phyloP scores from a whole-genome alignment of 2,113 vertebrate genomes.

The Rhea americana region DNA sequence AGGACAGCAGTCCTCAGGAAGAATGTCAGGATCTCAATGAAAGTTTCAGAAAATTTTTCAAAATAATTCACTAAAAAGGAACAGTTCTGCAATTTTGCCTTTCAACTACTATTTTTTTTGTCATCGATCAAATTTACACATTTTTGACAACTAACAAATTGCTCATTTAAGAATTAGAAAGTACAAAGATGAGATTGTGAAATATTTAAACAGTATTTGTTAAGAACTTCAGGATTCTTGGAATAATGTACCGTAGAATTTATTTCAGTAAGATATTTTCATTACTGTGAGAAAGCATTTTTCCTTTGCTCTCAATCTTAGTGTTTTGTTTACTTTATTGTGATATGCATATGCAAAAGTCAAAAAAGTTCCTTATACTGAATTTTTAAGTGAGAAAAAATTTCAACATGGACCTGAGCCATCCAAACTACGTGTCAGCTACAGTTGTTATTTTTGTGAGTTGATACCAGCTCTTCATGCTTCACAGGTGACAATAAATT shows the following conservation, averaged over 20 bases:
- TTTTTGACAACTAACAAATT: not conserved
- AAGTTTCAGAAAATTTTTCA: not conserved
- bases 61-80: not conserved
- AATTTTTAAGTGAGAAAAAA: not conserved
- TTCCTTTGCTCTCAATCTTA: not conserved
- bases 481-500: conserved; percentile 20
- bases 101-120: not conserved
- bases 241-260: not conserved
- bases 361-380: not conserved
- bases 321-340: not conserved
- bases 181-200: not conserved
- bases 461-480: conserved; percentile 28
- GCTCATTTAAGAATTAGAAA: not conserved
- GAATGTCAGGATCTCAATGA: not conserved
- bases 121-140: not conserved
- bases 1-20: not conserved
- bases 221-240: not conserved
- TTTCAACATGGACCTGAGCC: not conserved
- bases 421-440: not conserved
- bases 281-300: not conserved
- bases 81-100: not conserved
- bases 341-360: not conserved
- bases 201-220: not conserved
- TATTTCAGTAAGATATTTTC: not conserved
- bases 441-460: not conserved